These are phyloP conservation scores for Thalassaphorura encarpata DNA, from an alignment of 1,140 invertebrate species.

Conservation along the genomic window DNA sequence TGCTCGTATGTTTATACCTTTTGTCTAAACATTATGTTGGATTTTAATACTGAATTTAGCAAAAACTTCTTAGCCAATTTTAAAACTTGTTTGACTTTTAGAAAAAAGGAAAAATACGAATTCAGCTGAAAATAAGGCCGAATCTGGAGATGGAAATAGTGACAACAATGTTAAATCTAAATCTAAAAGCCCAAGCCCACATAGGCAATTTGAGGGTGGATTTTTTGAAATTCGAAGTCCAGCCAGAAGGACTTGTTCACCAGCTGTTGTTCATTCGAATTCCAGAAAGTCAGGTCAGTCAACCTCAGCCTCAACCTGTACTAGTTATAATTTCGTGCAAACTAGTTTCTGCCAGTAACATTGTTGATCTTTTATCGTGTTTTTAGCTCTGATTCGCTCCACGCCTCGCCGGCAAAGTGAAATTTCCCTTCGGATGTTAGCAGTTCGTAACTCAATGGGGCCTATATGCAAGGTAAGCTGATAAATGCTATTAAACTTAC, in stretches of 20 bases:
- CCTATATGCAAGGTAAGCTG: slow-evolving; percentile 15
- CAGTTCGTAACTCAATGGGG: slow-evolving; percentile 20
- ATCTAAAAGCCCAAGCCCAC: background rate
- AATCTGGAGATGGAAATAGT: no score
- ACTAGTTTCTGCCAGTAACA: no score
- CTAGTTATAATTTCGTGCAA: no score
- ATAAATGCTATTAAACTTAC: no score
- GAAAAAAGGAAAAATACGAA: background rate
- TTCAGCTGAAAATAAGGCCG: no score
- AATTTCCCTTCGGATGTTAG: slow-evolving; percentile 5
- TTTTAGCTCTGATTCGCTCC: background rate
- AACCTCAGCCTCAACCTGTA: no score
- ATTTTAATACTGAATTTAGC: background rate
- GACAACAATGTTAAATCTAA: no score
- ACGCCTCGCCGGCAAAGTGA: background rate
- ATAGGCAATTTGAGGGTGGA: slow-evolving; percentile 18
- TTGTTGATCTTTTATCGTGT: no score
- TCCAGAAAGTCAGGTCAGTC: no score
- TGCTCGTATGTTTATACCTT: slow-evolving; percentile 2
- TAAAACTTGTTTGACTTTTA: background rate
- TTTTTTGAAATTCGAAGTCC: slow-evolving; percentile 19
- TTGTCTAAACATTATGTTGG: background rate
- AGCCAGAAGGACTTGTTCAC: no score
- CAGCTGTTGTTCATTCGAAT: no score
- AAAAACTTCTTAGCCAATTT: background rate